Evolutionary conservation across 2,888 invertebrate species (phyloP).

Genomic region (Hirtodrosophila histrioides): DNA sequence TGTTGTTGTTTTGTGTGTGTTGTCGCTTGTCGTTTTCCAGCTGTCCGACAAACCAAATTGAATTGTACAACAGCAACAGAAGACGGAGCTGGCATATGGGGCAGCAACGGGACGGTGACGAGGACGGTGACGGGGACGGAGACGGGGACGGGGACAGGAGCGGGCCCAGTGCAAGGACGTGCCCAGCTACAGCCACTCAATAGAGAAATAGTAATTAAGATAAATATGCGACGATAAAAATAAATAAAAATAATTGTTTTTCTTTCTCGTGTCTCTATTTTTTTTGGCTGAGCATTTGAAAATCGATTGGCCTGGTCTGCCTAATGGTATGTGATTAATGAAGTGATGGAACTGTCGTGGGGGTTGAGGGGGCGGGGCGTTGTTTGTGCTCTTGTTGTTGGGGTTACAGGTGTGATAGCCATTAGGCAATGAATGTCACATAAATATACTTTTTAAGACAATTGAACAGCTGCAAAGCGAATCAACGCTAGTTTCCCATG

Average conservation of each 20-base stretch:
- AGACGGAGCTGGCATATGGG: slow-evolving; percentile 6
- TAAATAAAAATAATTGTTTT: slow-evolving; percentile 78
- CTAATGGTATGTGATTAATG: slow-evolving; percentile 76
- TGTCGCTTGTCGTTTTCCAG: slow-evolving; percentile 55
- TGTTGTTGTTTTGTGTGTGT: slow-evolving; percentile 8
- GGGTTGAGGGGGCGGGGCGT: neutral
- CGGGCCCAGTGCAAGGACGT: slow-evolving; percentile 34
- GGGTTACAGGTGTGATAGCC: slow-evolving; percentile 34
- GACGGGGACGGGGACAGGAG: slow-evolving; percentile 1
- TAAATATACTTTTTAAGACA: neutral
- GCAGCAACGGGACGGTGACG: neutral
- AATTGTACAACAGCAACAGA: slow-evolving; percentile 56
- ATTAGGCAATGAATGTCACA: slow-evolving; percentile 30
- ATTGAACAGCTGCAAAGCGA: no score
- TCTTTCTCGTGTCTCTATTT: slow-evolving; percentile 33
- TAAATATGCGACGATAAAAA: slow-evolving; percentile 75
- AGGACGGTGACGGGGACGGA: neutral
- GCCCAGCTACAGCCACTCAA: slow-evolving; percentile 57
- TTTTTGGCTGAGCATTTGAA: slow-evolving; percentile 53
- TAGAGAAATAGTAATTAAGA: slow-evolving; percentile 78
- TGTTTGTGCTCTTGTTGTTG: slow-evolving; percentile 16
- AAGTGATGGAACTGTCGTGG: slow-evolving; percentile 39
- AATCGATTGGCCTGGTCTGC: slow-evolving; percentile 57
- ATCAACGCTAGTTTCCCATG: neutral
- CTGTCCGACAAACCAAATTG: slow-evolving; percentile 66